Base-by-base conservation (phyloP, 1,140 invertebrate species). In the Dysdera silvatica region DNA sequence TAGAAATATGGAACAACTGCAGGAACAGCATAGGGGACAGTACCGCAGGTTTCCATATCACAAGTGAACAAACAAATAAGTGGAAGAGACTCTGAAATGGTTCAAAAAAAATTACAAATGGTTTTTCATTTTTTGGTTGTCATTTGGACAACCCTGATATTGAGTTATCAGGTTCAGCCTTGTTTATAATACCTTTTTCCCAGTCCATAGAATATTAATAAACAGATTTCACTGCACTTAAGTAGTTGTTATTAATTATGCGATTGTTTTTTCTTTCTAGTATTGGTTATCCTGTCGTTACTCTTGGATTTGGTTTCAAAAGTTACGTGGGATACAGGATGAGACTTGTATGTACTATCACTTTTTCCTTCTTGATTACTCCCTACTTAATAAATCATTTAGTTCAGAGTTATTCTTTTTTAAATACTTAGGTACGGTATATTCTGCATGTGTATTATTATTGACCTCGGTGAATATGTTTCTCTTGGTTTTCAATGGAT, bases 211-310 rank as follows among this genome's bases (percentile, higher is more conserved):
- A n/a, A n/a, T n/a, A n/a, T n/a, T n/a, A n/a, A n/a, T n/a, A n/a
- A n/a, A n/a, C n/a, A n/a, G n/a, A n/a, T n/a, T n/a, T n/a, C n/a
- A n/a, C n/a, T n/a, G n/a, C n/a, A n/a, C n/a, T n/a, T n/a, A n/a
- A n/a, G n/a, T n/a, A n/a, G n/a, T 14, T 18, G 18, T 45, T 8
- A 14, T n/a, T 49, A 49, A 29, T 32, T 24, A 7, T 33, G 24
- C 4, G 26, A 10, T 33, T 10, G 8, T 33, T 59, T 66, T 71
- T 69, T 61, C 64, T 57, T 83, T 82, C 56, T 78, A 89, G 89
- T 78, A 91, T 97, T 79, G 93, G 95, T 61, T 98, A 97, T 84
- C 95, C 95, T 68, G 90, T 96, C 69, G 91, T 98, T 45, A 96
- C 93, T 65, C 82, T 98, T 72, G 93, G 94, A 67, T 96, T 97